Conservation (phyloP, 2,113 vertebrate species). For the Oenanthe oenanthe region DNA sequence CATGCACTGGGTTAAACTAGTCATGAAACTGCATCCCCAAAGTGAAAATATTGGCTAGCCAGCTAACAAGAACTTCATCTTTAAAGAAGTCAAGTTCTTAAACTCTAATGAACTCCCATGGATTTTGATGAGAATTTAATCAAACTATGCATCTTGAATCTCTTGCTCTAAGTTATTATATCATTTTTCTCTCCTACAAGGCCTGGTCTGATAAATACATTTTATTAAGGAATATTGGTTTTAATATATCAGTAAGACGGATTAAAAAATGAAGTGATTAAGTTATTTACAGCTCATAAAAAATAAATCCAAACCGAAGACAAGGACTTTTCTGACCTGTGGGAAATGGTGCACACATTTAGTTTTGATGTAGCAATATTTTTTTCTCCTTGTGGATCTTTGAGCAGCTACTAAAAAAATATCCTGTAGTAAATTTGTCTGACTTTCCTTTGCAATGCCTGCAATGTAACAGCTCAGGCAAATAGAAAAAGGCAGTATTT, state of each 20-base stretch:
- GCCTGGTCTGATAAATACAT: background rate
- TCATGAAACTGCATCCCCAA: background rate
- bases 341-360: background rate
- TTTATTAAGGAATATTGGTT: background rate
- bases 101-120: conserved; percentile 9
- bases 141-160: conserved; percentile 5
- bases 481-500: background rate
- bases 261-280: background rate
- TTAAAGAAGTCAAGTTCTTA: conserved; percentile 1
- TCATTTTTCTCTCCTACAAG: background rate
- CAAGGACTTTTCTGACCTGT: background rate
- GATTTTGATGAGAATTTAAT: conserved; percentile 46
- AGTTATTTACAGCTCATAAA: conserved; percentile 7
- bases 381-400: background rate
- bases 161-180: conserved; percentile 4
- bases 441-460: background rate
- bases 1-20: background rate
- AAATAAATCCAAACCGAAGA: background rate
- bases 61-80: background rate
- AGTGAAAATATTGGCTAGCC: background rate
- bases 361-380: background rate
- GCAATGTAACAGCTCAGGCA: background rate
- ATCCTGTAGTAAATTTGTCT: background rate
- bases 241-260: background rate
- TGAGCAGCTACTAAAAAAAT: background rate